phyloP scores from a whole-genome alignment of 1,140 invertebrate species.

The Rhynchophorus ferrugineus region DNA sequence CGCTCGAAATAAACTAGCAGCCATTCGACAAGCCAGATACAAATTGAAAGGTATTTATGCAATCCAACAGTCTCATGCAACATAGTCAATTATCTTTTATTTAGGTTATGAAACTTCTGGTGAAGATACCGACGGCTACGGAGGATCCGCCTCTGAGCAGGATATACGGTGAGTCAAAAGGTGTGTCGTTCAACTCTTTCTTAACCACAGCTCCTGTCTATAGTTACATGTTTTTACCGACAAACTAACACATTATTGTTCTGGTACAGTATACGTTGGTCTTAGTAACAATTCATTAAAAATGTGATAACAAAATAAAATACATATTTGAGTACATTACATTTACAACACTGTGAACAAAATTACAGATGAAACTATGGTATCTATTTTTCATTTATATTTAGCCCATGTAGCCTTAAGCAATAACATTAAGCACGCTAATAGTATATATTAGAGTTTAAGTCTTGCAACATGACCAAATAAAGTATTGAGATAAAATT shows the following conservation, averaged over 20 bases:
- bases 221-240: background rate
- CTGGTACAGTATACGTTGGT: no score
- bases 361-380: no score
- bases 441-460: no score
- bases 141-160: constrained; percentile 35
- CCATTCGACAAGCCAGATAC: constrained; percentile 78
- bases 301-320: no score
- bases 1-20: constrained; percentile 79
- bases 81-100: background rate
- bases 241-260: constrained; percentile 1
- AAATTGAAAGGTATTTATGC: constrained; percentile 47
- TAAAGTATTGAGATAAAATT: no score
- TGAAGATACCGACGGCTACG: constrained; percentile 38
- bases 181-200: constrained; percentile 37
- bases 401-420: no score
- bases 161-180: constrained; percentile 38
- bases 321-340: no score
- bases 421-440: no score
- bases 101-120: constrained; percentile 37
- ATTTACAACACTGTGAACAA: no score
- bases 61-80: background rate
- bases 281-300: no score
- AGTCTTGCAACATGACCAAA: no score
- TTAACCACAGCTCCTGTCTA: constrained; percentile 14
- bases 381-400: no score